Conservation (phyloP, 2,113 vertebrate genomes). For the Epinephelus cyanopodus region DNA sequence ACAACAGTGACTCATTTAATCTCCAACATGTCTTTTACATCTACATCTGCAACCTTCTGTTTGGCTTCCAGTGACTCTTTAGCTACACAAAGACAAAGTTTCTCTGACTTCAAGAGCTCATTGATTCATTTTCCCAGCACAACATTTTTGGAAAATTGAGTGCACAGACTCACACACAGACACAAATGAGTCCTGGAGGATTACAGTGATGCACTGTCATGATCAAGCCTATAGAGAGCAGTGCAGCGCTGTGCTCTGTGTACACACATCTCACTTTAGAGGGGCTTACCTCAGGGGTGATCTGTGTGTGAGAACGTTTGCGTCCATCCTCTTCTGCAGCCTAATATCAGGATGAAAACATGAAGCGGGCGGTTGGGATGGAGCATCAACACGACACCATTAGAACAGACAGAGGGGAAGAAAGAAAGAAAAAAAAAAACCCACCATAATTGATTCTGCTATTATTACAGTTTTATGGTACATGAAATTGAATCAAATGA, state of each 20-base stretch:
- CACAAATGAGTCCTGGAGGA: neutral
- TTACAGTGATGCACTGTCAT: slow-evolving; percentile 43
- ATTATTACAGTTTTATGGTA: slow-evolving; percentile 55
- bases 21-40: neutral
- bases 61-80: neutral
- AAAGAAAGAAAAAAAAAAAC: neutral
- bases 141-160: neutral
- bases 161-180: neutral
- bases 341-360: slow-evolving; percentile 39
- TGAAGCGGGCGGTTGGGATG: slow-evolving; percentile 13
- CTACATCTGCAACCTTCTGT: neutral
- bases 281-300: neutral
- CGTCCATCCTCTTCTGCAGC: slow-evolving; percentile 41
- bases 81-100: neutral
- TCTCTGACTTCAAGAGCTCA: neutral
- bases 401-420: neutral
- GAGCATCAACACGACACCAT: slow-evolving; percentile 22
- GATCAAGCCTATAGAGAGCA: slow-evolving; percentile 77
- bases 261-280: neutral
- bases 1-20: too few relatives aligned
- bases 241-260: slow-evolving; percentile 62
- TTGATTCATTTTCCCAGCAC: neutral
- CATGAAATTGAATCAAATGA: slow-evolving; percentile 62
- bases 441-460: slow-evolving; percentile 27
- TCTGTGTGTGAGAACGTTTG: slow-evolving; percentile 5